These are phyloP conservation scores for Heliconius erato DNA, from an alignment of 2,888 invertebrate genomes.

Conservation along the genomic window DNA sequence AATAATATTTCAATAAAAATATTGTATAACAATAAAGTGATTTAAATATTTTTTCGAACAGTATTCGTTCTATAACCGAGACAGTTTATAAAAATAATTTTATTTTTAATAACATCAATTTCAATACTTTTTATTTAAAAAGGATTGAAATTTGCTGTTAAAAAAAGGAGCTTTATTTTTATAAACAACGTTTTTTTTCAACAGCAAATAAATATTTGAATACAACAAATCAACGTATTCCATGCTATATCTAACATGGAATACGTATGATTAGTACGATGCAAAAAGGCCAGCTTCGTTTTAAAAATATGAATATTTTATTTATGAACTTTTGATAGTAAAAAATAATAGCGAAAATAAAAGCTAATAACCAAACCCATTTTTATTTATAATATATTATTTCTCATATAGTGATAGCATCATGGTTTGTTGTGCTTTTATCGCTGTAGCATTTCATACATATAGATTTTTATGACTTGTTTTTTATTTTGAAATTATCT, in stretches of 20 bases:
- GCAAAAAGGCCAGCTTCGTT: not conserved
- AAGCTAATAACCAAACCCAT: not conserved
- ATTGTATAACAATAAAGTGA: no score
- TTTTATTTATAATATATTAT: not conserved
- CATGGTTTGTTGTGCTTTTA: no score
- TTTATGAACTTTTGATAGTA: not conserved
- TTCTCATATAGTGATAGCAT: not conserved
- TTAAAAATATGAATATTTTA: slow-evolving; percentile 13
- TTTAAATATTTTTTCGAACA: no score
- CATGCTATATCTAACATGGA: not conserved
- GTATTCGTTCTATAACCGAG: no score
- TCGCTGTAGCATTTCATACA: not conserved
- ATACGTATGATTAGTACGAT: not conserved
- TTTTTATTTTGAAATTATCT: no score
- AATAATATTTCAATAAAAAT: no score
- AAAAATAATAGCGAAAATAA: not conserved
- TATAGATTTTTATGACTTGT: not conserved
- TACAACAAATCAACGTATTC: not conserved
- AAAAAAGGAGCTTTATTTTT: no score
- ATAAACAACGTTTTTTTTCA: not conserved
- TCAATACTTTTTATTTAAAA: no score
- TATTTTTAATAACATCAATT: no score
- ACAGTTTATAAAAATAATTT: no score
- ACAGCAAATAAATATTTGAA: not conserved
- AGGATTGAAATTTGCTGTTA: no score